Evolutionary conservation across 2,113 vertebrate genomes (phyloP).

Genomic region (Eublepharis macularius): DNA sequence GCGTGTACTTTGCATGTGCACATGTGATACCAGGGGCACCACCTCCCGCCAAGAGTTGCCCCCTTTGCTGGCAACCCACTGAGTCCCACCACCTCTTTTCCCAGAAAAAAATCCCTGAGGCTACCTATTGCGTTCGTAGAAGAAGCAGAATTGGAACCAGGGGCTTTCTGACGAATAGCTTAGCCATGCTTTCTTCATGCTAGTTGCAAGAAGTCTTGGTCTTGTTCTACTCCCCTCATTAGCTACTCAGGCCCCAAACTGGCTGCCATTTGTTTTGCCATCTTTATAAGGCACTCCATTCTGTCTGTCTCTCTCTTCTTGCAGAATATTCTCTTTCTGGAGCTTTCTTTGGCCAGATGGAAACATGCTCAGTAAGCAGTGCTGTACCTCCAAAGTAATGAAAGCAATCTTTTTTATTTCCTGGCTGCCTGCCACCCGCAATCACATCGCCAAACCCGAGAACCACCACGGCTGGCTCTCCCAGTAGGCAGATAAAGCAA

Average conservation of each 20-base stretch:
- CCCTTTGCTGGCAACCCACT: too few species aligned
- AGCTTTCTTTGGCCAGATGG: background rate
- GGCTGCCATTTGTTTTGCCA: too few species aligned
- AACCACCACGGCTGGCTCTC: background rate
- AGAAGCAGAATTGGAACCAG: background rate
- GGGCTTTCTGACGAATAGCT: background rate
- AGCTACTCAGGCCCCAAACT: background rate
- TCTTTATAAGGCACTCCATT: background rate
- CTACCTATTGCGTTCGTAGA: background rate
- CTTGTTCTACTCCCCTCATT: background rate
- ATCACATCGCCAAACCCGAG: background rate
- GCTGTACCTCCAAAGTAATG: background rate
- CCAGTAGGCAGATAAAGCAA: background rate
- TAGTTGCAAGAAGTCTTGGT: background rate
- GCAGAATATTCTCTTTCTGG: background rate
- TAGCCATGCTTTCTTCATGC: background rate
- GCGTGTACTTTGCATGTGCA: too few species aligned
- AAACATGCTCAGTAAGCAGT: background rate
- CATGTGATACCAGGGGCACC: too few species aligned
- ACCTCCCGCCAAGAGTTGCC: too few species aligned
- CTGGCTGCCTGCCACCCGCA: background rate
- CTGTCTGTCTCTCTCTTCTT: background rate
- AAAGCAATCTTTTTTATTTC: background rate
- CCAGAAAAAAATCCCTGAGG: too few species aligned
- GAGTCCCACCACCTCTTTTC: too few species aligned